These are phyloP conservation scores for Nomada fucata DNA, from an alignment of 2,888 invertebrate genomes.

Conservation along the genomic window DNA sequence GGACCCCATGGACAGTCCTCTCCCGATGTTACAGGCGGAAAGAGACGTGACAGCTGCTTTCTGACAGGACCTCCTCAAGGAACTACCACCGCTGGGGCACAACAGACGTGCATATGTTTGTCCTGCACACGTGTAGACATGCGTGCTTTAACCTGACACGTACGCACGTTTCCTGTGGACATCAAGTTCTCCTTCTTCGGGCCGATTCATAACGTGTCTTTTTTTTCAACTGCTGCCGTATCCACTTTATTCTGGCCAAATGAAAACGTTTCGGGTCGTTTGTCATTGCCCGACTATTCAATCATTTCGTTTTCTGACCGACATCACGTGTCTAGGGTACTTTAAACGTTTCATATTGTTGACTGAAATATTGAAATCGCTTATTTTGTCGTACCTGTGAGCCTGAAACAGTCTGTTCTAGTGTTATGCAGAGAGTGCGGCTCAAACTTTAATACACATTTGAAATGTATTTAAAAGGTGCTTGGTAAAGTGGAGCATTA, in stretches of 20 bases:
- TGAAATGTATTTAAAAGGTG: too few species aligned
- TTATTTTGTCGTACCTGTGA: too few species aligned
- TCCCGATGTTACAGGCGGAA: conserved; percentile 43
- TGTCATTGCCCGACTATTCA: not conserved
- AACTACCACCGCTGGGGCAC: conserved; percentile 52
- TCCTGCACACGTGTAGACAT: conserved; percentile 22
- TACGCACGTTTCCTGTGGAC: conserved; percentile 20
- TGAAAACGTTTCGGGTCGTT: too few species aligned
- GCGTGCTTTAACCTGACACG: conserved; percentile 31
- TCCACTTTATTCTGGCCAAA: not conserved
- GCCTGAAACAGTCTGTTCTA: too few species aligned
- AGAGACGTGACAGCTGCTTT: conserved; percentile 66
- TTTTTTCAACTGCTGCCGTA: not conserved
- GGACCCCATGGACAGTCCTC: conserved; percentile 64
- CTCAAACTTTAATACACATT: too few species aligned
- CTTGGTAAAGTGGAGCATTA: too few species aligned
- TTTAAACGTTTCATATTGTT: too few species aligned
- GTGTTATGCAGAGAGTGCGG: too few species aligned
- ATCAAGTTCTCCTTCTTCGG: conserved; percentile 5
- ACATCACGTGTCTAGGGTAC: too few species aligned
- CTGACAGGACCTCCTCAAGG: conserved; percentile 66
- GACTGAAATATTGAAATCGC: too few species aligned
- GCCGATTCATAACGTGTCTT: not conserved
- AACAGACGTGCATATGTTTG: conserved; percentile 57
- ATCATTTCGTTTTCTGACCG: too few species aligned